phyloP scores from a whole-genome alignment of 2,113 vertebrate genomes.

The Peromyscus polionotus region DNA sequence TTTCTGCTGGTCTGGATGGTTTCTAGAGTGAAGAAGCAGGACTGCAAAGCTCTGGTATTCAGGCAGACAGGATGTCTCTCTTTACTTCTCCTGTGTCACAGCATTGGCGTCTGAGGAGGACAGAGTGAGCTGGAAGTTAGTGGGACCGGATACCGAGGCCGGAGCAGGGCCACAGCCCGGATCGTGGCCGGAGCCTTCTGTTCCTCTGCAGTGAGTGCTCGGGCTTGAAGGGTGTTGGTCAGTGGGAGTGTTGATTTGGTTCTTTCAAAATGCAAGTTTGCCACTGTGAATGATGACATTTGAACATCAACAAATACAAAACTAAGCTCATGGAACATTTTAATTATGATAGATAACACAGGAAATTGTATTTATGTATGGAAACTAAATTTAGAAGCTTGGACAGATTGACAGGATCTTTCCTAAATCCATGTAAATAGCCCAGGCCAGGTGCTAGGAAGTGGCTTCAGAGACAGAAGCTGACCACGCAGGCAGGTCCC shows the following conservation, averaged over 20 bases:
- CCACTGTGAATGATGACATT: constrained; percentile 54
- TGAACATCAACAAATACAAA: constrained; percentile 42
- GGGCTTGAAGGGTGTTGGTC: background rate
- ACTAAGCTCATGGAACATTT: constrained; percentile 65
- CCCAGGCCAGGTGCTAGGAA: constrained; percentile 64
- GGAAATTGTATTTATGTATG: constrained; percentile 65
- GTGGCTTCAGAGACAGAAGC: background rate
- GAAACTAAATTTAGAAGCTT: constrained; percentile 73
- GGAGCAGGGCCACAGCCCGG: fast-evolving
- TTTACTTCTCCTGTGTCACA: background rate
- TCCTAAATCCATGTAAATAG: constrained; percentile 18
- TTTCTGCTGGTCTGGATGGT: background rate
- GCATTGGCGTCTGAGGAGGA: background rate
- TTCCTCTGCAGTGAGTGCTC: background rate
- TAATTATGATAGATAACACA: constrained; percentile 50
- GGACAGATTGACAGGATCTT: constrained; percentile 60
- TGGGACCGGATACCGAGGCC: background rate
- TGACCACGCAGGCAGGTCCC: background rate
- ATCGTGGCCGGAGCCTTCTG: background rate
- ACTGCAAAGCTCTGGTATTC: background rate
- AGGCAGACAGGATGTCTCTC: background rate
- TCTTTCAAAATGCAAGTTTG: constrained; percentile 35
- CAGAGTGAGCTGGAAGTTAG: background rate
- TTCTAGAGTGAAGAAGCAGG: background rate
- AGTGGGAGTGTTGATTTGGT: constrained; percentile 1